Evolutionary conservation across 1,140 invertebrate species (phyloP).

Genomic region (Diorhabda sublineata): DNA sequence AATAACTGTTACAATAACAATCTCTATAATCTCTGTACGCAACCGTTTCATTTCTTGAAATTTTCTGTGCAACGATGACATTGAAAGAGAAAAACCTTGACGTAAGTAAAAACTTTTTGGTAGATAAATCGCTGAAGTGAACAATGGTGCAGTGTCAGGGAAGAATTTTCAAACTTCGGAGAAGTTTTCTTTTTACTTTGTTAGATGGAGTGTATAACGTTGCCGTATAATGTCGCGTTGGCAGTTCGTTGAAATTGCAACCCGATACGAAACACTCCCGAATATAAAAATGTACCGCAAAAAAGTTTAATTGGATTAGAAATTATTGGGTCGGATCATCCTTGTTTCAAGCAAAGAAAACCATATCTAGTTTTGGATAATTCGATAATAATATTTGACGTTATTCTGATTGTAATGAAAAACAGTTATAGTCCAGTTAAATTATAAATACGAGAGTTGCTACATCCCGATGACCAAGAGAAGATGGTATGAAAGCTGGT

Average conservation of each 20-base stretch:
- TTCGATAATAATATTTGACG: too few relatives aligned
- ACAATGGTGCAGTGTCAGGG: slow-evolving; percentile 1
- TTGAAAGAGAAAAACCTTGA: neutral
- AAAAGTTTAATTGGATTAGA: too few relatives aligned
- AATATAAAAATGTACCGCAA: too few relatives aligned
- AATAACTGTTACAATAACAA: neutral
- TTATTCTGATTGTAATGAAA: too few relatives aligned
- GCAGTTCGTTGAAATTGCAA: neutral
- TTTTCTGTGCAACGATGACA: neutral
- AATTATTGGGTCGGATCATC: too few relatives aligned
- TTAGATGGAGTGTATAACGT: slow-evolving; percentile 2
- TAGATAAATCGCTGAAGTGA: slow-evolving; percentile 2
- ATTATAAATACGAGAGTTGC: too few relatives aligned
- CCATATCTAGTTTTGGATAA: too few relatives aligned
- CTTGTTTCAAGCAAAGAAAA: too few relatives aligned
- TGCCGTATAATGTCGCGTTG: neutral
- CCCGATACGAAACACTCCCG: neutral
- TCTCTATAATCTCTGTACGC: neutral
- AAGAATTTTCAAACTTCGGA: neutral
- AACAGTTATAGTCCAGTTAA: too few relatives aligned
- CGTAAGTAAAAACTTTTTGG: slow-evolving; percentile 2
- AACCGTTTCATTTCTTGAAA: neutral
- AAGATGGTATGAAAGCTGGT: too few relatives aligned
- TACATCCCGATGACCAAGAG: too few relatives aligned
- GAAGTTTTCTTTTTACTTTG: neutral